Evolutionary conservation across 2,888 invertebrate genomes (phyloP).

Genomic region (Ptychoptera albimana): DNA sequence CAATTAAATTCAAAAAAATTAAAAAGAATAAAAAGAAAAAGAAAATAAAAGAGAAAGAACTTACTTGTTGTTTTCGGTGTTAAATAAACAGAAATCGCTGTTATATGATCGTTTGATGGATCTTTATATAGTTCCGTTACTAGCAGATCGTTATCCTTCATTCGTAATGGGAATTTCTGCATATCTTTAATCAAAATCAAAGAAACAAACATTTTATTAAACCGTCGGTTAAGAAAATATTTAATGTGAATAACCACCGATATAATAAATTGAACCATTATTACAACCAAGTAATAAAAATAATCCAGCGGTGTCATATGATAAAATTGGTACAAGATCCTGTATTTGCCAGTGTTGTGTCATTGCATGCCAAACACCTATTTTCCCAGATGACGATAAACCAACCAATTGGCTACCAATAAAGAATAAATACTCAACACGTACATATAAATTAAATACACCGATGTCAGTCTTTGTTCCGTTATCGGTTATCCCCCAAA

Average conservation of each 20-base stretch:
- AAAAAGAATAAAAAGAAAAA: constrained; percentile 3
- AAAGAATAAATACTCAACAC: constrained; percentile 91
- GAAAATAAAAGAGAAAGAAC: constrained; percentile 22
- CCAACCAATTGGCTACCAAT: constrained; percentile 98
- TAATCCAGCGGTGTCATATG: constrained; percentile 93
- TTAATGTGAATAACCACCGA: too few relatives aligned
- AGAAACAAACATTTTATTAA: constrained; percentile 14
- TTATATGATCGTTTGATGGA: constrained; percentile 88
- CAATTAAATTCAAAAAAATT: background rate
- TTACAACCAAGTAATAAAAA: constrained; percentile 89
- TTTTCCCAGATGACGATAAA: constrained; percentile 77
- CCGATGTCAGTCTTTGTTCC: constrained; percentile 62
- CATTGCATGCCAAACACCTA: constrained; percentile 99
- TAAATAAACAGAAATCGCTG: constrained; percentile 93
- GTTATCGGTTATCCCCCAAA: constrained; percentile 68
- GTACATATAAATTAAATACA: constrained; percentile 78
- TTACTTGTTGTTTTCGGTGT: constrained; percentile 98
- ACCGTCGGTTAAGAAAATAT: background rate
- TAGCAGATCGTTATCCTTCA: constrained; percentile 97
- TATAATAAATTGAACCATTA: constrained; percentile 93
- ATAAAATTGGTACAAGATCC: constrained; percentile 87
- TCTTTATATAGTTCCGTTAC: constrained; percentile 94
- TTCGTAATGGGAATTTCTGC: constrained; percentile 96
- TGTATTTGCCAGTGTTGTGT: constrained; percentile 98
- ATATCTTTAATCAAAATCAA: constrained; percentile 56